A percentile compares a stretch with the other conserved stretches of the same genome.
Evolutionary conservation across 2,888 invertebrate species (phyloP).

Genomic region (Charanyca ferruginea): DNA sequence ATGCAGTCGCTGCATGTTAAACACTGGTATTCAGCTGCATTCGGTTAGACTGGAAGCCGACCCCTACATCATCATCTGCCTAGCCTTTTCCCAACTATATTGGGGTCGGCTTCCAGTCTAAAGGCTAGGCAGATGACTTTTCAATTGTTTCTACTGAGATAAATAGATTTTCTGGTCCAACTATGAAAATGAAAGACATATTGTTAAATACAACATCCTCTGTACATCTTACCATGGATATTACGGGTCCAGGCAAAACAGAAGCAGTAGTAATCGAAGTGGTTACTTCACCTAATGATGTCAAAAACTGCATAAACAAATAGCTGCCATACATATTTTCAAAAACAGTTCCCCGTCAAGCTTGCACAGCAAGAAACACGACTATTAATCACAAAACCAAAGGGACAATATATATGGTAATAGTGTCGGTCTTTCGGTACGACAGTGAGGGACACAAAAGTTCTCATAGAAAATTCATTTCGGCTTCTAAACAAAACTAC

Average conservation of each 20-base stretch:
- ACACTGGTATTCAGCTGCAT: too few species aligned
- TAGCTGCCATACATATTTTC: slow-evolving; percentile 20
- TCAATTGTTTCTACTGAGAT: too few species aligned
- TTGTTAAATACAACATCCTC: not conserved
- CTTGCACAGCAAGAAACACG: slow-evolving; percentile 57
- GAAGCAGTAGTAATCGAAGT: not conserved
- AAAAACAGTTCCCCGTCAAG: slow-evolving; percentile 39
- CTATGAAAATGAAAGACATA: not conserved
- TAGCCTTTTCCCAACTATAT: too few species aligned
- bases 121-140: too few species aligned
- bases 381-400: slow-evolving; percentile 69
- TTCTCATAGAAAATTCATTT: slow-evolving; percentile 68
- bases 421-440: slow-evolving; percentile 63
- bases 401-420: slow-evolving; percentile 71
- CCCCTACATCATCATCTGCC: too few species aligned
- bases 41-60: too few species aligned
- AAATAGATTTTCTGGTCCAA: slow-evolving; percentile 4
- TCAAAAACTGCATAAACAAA: slow-evolving; percentile 48
- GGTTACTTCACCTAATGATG: slow-evolving; percentile 36
- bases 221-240: too few species aligned
- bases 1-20: too few species aligned
- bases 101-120: too few species aligned
- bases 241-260: too few species aligned
- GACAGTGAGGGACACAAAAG: slow-evolving; percentile 65
- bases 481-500: slow-evolving; percentile 62